A percentile compares a stretch with the other conserved stretches of the same genome.
Evolutionary conservation across 2,888 invertebrate species (phyloP).

Genomic region (Notocelia uddmanniana): DNA sequence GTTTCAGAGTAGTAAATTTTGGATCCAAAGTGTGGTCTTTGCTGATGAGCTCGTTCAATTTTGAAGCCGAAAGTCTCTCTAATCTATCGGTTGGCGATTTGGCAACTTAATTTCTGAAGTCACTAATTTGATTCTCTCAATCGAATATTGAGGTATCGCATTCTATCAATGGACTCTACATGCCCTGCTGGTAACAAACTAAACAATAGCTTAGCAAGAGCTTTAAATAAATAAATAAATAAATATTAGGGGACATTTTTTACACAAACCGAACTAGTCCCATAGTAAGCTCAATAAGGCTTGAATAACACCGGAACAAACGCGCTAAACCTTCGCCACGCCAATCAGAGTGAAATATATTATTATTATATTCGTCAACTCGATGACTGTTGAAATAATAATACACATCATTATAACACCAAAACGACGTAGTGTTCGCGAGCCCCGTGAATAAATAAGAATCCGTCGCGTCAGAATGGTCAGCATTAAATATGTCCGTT

Average conservation of each 20-base stretch:
- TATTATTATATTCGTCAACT: too few relatives aligned
- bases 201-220: too few relatives aligned
- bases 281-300: too few relatives aligned
- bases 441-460: too few relatives aligned
- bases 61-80: conserved; percentile 15
- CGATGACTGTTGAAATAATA: not conserved
- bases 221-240: too few relatives aligned
- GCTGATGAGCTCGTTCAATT: not conserved
- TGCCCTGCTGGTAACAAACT: too few relatives aligned
- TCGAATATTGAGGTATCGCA: too few relatives aligned
- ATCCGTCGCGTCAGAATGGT: conserved; percentile 15
- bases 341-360: not conserved
- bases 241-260: too few relatives aligned
- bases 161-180: too few relatives aligned
- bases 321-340: not conserved
- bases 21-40: not conserved
- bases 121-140: too few relatives aligned
- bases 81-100: not conserved
- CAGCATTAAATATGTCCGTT: not conserved
- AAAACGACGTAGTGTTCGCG: too few relatives aligned
- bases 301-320: conserved; percentile 1
- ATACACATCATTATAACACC: not conserved
- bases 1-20: conserved; percentile 2
- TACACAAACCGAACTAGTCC: too few relatives aligned
- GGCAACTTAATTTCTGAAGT: not conserved